Evolutionary conservation across 2,113 vertebrate species (phyloP).

Genomic region (Nothoprocta pentlandii): DNA sequence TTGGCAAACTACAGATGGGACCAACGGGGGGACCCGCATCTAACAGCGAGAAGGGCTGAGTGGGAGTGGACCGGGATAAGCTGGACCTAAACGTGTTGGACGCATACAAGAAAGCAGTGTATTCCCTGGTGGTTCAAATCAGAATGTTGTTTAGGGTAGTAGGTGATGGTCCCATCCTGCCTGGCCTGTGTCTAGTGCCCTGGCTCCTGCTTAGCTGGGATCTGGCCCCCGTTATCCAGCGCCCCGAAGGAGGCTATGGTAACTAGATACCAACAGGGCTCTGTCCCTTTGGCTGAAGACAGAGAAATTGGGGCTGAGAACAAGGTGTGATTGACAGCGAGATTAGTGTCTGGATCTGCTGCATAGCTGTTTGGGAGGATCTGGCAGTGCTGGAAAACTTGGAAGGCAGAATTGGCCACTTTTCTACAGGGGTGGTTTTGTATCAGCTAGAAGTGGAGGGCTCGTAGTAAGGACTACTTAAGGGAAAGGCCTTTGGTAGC

Average conservation of each 20-base stretch:
- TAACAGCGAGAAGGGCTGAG: not conserved
- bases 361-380: not conserved
- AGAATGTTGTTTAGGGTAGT: not conserved
- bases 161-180: not conserved
- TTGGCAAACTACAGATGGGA: fast-evolving
- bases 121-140: not conserved
- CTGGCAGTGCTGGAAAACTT: not conserved
- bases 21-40: fast-evolving
- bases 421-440: not conserved
- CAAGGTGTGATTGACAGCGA: not conserved
- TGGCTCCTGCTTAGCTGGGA: not conserved
- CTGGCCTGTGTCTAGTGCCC: not conserved
- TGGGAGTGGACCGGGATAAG: not conserved
- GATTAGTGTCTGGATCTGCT: not conserved
- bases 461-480: not conserved
- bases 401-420: not conserved
- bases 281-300: not conserved
- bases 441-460: not conserved
- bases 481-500: not conserved
- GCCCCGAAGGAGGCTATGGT: not conserved
- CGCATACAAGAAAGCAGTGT: too few species aligned
- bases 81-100: not conserved
- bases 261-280: not conserved
- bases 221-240: not conserved
- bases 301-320: not conserved